Percentiles rank a stretch among this genome's conserved stretches.
phyloP scores from a whole-genome alignment of 2,797 vertebrate genomes.

The Dermochelys coriacea region DNA sequence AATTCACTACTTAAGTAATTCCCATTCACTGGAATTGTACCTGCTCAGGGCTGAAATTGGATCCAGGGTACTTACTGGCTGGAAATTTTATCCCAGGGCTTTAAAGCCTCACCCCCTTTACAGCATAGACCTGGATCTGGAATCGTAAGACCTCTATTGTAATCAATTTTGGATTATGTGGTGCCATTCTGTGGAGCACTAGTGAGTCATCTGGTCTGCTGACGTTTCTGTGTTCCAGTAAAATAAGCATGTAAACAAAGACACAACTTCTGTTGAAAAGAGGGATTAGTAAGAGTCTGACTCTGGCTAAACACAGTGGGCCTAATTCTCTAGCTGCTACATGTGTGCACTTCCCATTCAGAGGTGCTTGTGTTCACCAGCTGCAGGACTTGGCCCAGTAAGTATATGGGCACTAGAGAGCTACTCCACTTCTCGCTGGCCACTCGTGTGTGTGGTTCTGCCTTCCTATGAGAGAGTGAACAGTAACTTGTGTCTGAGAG shows the following conservation, averaged over 20 bases:
- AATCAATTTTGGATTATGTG: not conserved
- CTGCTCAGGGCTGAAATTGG: not conserved
- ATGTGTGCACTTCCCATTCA: not conserved
- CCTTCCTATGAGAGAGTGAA: not conserved
- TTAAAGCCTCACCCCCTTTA: not conserved
- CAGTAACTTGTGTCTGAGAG: not conserved
- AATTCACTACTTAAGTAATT: not conserved
- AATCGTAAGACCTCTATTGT: not conserved
- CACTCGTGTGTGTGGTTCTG: not conserved
- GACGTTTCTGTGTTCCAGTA: not conserved
- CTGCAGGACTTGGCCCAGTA: not conserved
- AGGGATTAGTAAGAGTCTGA: not conserved
- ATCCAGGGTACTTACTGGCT: too few relatives aligned
- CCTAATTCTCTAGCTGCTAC: not conserved
- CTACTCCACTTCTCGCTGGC: not conserved
- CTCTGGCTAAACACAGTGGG: not conserved
- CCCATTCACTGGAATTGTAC: not conserved
- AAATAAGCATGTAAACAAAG: not conserved
- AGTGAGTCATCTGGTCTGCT: slow-evolving; percentile 18
- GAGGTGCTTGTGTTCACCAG: not conserved
- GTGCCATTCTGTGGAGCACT: not conserved
- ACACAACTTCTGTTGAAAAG: not conserved
- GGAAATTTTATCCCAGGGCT: not conserved
- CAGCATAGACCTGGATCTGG: too few relatives aligned
- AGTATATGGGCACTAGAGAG: not conserved